phyloP scores from a whole-genome alignment of 2,797 vertebrate genomes.

The Mus minutoides region DNA sequence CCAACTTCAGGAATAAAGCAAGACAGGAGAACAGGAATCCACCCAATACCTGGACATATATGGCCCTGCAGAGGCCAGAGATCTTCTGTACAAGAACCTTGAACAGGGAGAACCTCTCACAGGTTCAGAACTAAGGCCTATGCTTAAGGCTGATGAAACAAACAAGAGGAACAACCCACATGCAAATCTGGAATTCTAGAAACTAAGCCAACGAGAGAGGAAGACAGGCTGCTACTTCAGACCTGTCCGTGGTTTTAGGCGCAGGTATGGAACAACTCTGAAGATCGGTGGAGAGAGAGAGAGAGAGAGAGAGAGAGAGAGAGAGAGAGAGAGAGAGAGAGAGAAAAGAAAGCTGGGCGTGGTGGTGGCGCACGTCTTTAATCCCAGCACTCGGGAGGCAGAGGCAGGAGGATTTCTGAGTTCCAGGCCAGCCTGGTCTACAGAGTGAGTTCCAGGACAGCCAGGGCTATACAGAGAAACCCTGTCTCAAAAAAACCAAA shows the following conservation, averaged over 20 bases:
- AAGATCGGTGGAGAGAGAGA: not conserved
- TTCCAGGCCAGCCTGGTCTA: no score
- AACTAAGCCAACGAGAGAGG: not conserved
- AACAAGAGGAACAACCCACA: slow-evolving; percentile 35
- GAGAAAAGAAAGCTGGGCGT: no score
- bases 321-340: no score
- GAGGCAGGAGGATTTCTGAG: no score
- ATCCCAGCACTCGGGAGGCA: no score
- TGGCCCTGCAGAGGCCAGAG: not conserved
- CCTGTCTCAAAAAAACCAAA: not conserved
- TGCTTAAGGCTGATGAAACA: slow-evolving; percentile 49
- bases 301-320: no score
- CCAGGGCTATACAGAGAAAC: no score
- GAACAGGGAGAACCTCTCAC: not conserved
- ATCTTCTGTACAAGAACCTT: not conserved
- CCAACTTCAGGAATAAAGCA: not conserved
- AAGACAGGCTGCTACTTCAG: not conserved
- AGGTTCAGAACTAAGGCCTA: slow-evolving; percentile 47
- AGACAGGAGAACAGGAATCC: not conserved
- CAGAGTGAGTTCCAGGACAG: no score
- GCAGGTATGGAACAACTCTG: not conserved
- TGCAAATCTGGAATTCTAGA: slow-evolving; percentile 67
- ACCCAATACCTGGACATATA: not conserved
- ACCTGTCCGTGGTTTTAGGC: slow-evolving; percentile 9
- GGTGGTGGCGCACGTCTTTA: no score